These are phyloP conservation scores for Acleris sparsana DNA, from an alignment of 2,888 invertebrate genomes.

Conservation along the genomic window DNA sequence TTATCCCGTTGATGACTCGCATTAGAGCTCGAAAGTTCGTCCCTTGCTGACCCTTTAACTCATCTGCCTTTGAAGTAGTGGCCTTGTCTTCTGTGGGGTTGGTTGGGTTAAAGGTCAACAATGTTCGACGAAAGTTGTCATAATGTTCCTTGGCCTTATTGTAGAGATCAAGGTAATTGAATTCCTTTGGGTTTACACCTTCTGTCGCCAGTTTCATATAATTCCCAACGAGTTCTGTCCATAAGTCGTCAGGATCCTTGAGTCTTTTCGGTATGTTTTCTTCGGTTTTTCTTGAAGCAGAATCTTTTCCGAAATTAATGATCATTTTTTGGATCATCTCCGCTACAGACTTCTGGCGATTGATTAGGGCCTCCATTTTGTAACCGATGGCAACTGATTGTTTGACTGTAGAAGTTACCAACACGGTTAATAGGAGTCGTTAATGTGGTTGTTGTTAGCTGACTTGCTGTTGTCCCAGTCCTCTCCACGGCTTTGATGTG, in stretches of 20 bases:
- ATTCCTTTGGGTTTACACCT: too few relatives aligned
- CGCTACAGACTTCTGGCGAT: neutral
- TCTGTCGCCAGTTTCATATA: too few relatives aligned
- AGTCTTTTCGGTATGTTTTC: neutral
- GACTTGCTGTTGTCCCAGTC: neutral
- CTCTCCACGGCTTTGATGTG: neutral
- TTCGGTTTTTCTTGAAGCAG: neutral
- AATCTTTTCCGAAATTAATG: neutral
- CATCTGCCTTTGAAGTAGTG: conserved; percentile 6
- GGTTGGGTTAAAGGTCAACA: too few relatives aligned
- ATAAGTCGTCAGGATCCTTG: too few relatives aligned
- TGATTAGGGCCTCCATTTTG: neutral
- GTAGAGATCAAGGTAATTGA: too few relatives aligned
- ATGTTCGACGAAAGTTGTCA: too few relatives aligned
- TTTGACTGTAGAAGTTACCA: neutral
- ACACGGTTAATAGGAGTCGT: neutral
- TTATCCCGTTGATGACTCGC: conserved; percentile 5
- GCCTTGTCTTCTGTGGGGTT: neutral
- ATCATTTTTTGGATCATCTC: neutral
- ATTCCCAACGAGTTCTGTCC: too few relatives aligned
- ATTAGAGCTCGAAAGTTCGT: conserved; percentile 31
- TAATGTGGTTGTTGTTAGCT: too few relatives aligned
- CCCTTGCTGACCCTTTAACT: conserved; percentile 10
- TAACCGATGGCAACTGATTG: neutral
- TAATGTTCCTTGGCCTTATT: too few relatives aligned